A percentile compares a stretch with the other conserved stretches of the same genome.
Conservation (phyloP, 2,113 vertebrate species). For the Dromas ardeola region DNA sequence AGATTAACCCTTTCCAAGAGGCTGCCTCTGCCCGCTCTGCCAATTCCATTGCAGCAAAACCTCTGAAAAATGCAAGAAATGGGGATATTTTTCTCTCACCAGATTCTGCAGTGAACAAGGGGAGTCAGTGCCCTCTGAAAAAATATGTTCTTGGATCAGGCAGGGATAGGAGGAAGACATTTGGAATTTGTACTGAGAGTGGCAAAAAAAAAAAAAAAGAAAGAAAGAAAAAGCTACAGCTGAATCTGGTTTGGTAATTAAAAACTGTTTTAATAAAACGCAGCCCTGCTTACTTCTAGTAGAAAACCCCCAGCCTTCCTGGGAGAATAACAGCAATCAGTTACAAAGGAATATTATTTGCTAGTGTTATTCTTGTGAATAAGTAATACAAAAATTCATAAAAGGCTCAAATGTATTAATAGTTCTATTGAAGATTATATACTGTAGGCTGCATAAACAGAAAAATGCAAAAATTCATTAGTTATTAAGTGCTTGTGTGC, state of each 20-base stretch:
- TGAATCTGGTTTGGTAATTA: slow-evolving; percentile 60
- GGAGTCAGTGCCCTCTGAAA: slow-evolving; percentile 3
- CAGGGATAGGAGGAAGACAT: background rate
- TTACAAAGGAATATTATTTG: slow-evolving; percentile 72
- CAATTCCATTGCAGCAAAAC: background rate
- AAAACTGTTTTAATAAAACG: slow-evolving; percentile 64
- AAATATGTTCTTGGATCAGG: background rate
- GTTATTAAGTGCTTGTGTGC: slow-evolving; percentile 72
- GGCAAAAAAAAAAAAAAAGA: slow-evolving; percentile 11
- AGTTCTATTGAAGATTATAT: slow-evolving; percentile 72
- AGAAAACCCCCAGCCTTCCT: slow-evolving; percentile 60
- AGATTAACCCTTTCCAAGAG: slow-evolving; percentile 48
- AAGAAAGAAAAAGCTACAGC: slow-evolving; percentile 51
- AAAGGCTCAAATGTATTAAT: slow-evolving; percentile 67
- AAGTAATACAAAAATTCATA: slow-evolving; percentile 72
- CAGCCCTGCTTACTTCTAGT: slow-evolving; percentile 54
- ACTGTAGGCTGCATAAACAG: slow-evolving; percentile 63
- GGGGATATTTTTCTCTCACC: slow-evolving; percentile 27
- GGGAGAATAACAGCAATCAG: slow-evolving; percentile 70
- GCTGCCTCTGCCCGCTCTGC: background rate
- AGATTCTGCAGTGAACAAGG: background rate
- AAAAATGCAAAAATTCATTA: slow-evolving; percentile 74
- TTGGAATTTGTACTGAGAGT: slow-evolving; percentile 52
- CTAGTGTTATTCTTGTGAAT: slow-evolving; percentile 60
- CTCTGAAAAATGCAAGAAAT: slow-evolving; percentile 46